Base-by-base conservation (phyloP, 2,113 vertebrate species). In the Hippocampus mohnikei region DNA sequence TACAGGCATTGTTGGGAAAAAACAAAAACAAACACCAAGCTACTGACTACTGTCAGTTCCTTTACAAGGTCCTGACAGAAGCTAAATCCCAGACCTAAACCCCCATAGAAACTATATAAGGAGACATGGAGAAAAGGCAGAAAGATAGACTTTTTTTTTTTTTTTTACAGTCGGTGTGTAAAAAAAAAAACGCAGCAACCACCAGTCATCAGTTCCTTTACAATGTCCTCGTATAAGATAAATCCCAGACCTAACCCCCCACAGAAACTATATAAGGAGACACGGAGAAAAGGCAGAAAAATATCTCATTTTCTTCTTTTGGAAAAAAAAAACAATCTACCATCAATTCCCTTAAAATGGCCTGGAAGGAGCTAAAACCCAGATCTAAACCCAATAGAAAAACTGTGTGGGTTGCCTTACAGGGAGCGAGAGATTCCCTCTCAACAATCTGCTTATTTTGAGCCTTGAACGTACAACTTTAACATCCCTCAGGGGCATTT, bases 381-480 rank as follows among this genome's bases (percentile, higher is more conserved):
- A 33, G 27, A 59, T 13, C 15, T 29, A 59, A 59, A 59, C 25
- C 58, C 58, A 18, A 59, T 59, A 29, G 25, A 59, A 59, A 29
- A 59, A 33, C 58, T 25, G 10, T 9, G 10, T 9, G 52, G 52
- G 20, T 37, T 58, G 23, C 55, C 55, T 9, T 33, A 29, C 29
- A 60, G 58, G 16, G 16, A 33, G 46, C 1, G 27, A 29, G 11
- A 20, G 11, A 58, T 15, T 23, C 55, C 25, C 55, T 58, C 13
- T 5, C 11, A 6, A 20, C 25, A 33, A 18, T 27, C n/a, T 3
- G 52, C 52, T 55, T 2, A 55, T 55, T 55, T 55, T 3, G 58
- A 29, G 58, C 58, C 58, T 60, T 60, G 58, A 60, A 60, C 27
- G 23, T 60, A 29, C 58, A 33, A 60, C 58, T 60, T 60, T 2